phyloP scores from a whole-genome alignment of 2,797 vertebrate genomes.

The Hapalemur alaotrensis region DNA sequence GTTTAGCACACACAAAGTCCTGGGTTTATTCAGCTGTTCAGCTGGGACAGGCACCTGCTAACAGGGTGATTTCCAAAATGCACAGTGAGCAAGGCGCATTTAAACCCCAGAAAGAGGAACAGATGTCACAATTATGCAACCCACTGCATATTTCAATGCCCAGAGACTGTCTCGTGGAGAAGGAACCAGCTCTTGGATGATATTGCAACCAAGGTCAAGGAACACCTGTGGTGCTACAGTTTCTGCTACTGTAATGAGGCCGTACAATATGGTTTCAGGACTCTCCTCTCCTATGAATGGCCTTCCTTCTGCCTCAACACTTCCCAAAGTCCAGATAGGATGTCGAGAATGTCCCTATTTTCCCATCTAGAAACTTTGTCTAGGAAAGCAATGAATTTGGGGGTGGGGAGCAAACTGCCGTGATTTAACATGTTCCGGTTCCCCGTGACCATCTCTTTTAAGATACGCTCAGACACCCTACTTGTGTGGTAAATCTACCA shows the following conservation, averaged over 20 bases:
- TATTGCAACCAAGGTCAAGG: not conserved
- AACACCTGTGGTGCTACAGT: not conserved
- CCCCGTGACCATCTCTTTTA: not conserved
- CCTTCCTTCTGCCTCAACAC: not conserved
- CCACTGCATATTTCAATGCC: not conserved
- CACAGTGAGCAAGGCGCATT: not conserved
- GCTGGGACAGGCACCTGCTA: conserved; percentile 59
- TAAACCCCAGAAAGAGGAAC: conserved; percentile 36
- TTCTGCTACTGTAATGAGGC: not conserved
- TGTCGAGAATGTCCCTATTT: not conserved
- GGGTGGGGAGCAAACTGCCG: not conserved
- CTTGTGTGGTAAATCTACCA: not conserved
- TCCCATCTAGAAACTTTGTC: not conserved
- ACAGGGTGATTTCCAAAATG: conserved; percentile 52
- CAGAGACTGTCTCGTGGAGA: not conserved
- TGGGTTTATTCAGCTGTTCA: conserved; percentile 62
- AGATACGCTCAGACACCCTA: not conserved
- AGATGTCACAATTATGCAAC: not conserved
- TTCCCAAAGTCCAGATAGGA: not conserved
- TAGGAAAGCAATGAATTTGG: not conserved
- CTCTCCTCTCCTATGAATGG: not conserved
- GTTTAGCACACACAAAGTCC: conserved; percentile 58
- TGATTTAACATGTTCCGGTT: not conserved
- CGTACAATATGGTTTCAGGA: not conserved
- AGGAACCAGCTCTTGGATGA: not conserved